A percentile compares a stretch with the other conserved stretches of the same genome.
phyloP scores from a whole-genome alignment of 2,797 vertebrate genomes.

The Chloroceryle amazona region DNA sequence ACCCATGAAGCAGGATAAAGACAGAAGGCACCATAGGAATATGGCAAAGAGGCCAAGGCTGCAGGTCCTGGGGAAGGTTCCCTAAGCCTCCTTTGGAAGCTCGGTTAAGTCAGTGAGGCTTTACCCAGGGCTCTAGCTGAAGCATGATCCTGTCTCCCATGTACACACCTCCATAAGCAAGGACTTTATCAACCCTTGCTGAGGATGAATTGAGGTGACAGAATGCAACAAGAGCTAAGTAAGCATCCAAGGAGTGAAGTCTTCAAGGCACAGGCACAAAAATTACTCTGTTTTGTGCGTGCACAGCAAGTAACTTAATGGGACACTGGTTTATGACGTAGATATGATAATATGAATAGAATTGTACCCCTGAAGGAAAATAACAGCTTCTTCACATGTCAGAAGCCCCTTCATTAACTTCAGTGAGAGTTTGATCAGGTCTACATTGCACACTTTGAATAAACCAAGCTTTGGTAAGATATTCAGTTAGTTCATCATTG shows the following conservation, averaged over 20 bases:
- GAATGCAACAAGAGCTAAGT: neutral
- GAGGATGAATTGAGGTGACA: neutral
- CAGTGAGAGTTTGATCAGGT: neutral
- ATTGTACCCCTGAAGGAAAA: neutral
- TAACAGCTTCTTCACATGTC: neutral
- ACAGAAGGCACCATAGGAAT: neutral
- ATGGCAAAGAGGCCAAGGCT: neutral
- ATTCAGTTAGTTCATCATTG: neutral
- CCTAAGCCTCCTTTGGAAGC: neutral
- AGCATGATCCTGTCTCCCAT: neutral
- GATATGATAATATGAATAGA: neutral
- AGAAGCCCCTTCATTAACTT: neutral
- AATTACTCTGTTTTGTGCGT: neutral
- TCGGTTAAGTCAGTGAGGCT: neutral
- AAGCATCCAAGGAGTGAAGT: rapidly evolving
- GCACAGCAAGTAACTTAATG: neutral
- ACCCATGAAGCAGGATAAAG: neutral
- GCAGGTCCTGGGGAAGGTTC: neutral
- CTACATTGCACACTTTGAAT: rapidly evolving
- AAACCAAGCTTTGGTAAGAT: neutral
- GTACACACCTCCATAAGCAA: neutral
- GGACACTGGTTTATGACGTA: no score
- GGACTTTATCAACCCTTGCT: neutral
- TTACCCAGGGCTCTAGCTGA: neutral
- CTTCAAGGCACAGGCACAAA: neutral